These are phyloP conservation scores for Solenodon paradoxus DNA, from an alignment of 2,113 vertebrate species.

Conservation along the genomic window DNA sequence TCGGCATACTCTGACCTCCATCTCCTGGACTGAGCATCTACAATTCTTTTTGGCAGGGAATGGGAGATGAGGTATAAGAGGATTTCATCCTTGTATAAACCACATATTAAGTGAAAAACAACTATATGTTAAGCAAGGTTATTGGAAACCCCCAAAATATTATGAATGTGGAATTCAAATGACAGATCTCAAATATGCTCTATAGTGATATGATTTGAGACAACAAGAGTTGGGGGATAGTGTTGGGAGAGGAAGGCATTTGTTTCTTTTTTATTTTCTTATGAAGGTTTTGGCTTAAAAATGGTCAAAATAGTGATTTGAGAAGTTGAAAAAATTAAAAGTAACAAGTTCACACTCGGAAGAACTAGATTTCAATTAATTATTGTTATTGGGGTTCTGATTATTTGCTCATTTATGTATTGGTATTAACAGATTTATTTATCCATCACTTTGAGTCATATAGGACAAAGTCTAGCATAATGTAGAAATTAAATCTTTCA, in stretches of 20 bases:
- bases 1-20: conserved; percentile 35
- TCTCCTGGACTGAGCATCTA: background rate
- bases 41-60: background rate
- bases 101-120: conserved; percentile 31
- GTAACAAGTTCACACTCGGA: background rate
- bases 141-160: background rate
- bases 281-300: background rate
- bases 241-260: background rate
- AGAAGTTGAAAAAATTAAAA: conserved; percentile 8
- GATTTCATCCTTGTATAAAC: conserved; percentile 34
- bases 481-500: background rate
- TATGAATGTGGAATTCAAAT: background rate
- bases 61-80: conserved; percentile 40
- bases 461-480: background rate
- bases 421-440: background rate
- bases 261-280: background rate
- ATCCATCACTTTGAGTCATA: background rate
- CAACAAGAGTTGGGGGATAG: background rate
- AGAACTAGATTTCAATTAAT: background rate
- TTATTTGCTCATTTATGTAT: background rate
- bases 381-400: accelerated
- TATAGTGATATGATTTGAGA: background rate
- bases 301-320: background rate
- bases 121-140: conserved; percentile 10
- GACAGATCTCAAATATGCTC: background rate